Percentiles rank a stretch among this genome's conserved stretches.
Conservation (phyloP, 2,888 invertebrate species). For the Chaitophorus viminalis region DNA sequence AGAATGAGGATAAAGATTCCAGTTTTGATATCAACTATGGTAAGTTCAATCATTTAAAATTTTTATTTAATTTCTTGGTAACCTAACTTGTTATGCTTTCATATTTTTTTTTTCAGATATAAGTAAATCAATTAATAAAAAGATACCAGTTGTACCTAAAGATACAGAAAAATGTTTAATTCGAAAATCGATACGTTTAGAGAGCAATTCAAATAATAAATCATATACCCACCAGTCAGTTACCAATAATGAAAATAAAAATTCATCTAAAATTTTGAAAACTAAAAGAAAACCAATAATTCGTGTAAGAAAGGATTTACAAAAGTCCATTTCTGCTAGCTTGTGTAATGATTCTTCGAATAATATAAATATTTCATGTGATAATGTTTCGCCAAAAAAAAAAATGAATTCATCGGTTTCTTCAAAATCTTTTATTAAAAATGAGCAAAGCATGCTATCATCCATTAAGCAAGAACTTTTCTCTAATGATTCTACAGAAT, state of each 20-base stretch:
- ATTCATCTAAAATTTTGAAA: background rate
- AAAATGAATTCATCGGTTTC: background rate
- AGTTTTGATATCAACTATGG: background rate
- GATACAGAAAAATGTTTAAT: background rate
- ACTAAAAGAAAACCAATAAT: background rate
- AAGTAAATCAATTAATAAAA: background rate
- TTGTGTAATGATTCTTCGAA: background rate
- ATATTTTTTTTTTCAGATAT: background rate
- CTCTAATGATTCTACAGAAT: background rate
- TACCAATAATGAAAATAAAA: background rate
- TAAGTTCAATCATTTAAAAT: background rate
- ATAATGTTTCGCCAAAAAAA: background rate
- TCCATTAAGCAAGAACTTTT: conserved; percentile 9
- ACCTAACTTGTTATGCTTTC: background rate
- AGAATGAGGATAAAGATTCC: background rate
- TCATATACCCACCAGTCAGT: background rate
- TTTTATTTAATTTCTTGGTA: background rate
- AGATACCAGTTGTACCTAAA: background rate
- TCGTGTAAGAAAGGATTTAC: conserved; percentile 19
- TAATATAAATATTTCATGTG: too few relatives aligned
- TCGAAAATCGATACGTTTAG: background rate
- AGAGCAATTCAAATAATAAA: background rate
- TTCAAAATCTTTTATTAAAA: background rate
- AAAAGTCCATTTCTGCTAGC: background rate
- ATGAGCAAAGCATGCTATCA: too few relatives aligned